Evolutionary conservation across 2,797 vertebrate species (phyloP).

Genomic region (Malurus leucopterus): DNA sequence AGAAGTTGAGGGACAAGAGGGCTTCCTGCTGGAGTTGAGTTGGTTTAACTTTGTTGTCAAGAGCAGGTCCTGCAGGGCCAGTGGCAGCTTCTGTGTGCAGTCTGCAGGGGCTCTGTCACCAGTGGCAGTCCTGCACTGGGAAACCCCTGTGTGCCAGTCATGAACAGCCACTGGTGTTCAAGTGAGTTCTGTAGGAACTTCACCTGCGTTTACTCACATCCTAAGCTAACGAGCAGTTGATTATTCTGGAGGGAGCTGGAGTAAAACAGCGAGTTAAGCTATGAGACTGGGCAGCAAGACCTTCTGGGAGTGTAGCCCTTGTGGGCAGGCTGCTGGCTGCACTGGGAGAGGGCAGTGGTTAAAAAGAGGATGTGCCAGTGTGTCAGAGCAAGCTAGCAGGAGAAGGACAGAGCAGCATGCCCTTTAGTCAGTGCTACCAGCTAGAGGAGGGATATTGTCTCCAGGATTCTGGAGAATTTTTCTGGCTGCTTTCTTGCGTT

Average conservation of each 20-base stretch:
- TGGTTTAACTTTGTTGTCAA: neutral
- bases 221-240: neutral
- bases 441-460: neutral
- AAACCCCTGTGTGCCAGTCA: neutral
- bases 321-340: neutral
- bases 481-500: neutral
- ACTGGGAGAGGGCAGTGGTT: neutral
- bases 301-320: neutral
- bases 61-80: neutral
- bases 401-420: neutral
- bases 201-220: neutral
- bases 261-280: neutral
- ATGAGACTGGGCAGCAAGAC: neutral
- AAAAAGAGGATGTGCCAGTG: neutral
- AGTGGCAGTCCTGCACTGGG: neutral
- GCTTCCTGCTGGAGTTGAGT: accelerated
- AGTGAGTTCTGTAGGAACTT: neutral
- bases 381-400: neutral
- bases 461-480: neutral
- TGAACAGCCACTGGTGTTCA: neutral
- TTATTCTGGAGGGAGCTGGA: neutral
- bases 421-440: neutral
- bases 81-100: neutral
- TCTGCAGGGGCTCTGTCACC: neutral
- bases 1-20: neutral